Percentiles rank a stretch among this genome's conserved stretches.
These are phyloP conservation scores for Garra rufa DNA, from an alignment of 2,113 vertebrate species.

Conservation along the genomic window DNA sequence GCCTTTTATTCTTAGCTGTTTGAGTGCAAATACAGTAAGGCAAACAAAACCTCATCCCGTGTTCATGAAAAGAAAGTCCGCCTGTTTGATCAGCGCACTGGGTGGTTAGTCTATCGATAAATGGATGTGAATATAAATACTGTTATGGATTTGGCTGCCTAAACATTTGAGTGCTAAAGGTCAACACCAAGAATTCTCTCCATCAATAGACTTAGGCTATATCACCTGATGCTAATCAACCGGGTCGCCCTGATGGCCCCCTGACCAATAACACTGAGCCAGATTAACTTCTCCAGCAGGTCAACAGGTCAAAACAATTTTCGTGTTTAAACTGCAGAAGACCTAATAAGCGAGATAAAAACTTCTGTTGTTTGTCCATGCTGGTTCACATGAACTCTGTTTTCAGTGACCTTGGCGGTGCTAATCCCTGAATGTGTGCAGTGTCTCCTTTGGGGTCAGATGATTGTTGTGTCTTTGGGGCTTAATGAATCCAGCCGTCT, in stretches of 20 bases:
- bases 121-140: conserved; percentile 41
- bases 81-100: conserved; percentile 44
- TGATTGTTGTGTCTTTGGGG: conserved; percentile 17
- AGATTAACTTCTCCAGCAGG: conserved; percentile 32
- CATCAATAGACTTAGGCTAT: conserved; percentile 47
- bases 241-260: conserved; percentile 24
- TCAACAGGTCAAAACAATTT: not conserved
- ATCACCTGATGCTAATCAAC: conserved; percentile 47
- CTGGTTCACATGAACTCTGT: conserved; percentile 47
- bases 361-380: conserved; percentile 29
- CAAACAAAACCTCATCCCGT: conserved; percentile 20
- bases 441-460: conserved; percentile 39
- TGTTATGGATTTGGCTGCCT: conserved; percentile 49
- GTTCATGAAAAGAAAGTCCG: not conserved
- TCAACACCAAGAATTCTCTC: conserved; percentile 45
- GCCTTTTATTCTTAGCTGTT: conserved; percentile 21
- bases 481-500: conserved; percentile 6
- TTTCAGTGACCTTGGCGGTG: conserved; percentile 5
- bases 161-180: conserved; percentile 48
- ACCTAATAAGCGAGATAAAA: conserved; percentile 31
- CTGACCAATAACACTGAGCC: conserved; percentile 36
- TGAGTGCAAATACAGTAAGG: conserved; percentile 38
- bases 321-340: conserved; percentile 39
- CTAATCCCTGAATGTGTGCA: conserved; percentile 36
- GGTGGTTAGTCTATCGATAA: conserved; percentile 37